Evolutionary conservation across 2,113 vertebrate species (phyloP).

Genomic region (Hemichromis elongatus): DNA sequence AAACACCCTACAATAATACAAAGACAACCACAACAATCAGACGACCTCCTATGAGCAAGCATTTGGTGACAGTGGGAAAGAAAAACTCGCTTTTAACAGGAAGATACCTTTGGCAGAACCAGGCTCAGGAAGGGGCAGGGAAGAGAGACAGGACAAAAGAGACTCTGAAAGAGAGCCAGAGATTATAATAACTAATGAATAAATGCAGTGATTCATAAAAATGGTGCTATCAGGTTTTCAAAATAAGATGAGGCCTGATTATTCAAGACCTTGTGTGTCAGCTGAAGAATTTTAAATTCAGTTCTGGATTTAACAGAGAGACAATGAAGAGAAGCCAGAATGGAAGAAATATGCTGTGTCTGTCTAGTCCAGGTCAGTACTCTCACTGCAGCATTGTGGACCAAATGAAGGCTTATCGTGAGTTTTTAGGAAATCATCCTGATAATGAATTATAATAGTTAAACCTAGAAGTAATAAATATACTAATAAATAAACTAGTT

Average conservation of each 20-base stretch:
- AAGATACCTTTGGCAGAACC: background rate
- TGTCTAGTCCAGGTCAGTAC: background rate
- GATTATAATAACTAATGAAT: background rate
- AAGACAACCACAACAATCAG: background rate
- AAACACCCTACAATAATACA: background rate
- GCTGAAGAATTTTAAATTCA: background rate
- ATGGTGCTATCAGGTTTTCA: background rate
- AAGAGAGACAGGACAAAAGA: background rate
- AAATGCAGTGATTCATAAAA: background rate
- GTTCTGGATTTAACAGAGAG: background rate
- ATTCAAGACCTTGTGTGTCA: background rate
- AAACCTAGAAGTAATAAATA: background rate
- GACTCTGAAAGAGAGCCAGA: rapidly evolving
- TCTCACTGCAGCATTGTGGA: background rate
- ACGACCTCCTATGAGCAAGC: rapidly evolving
- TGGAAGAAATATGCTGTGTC: rapidly evolving
- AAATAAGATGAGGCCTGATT: background rate
- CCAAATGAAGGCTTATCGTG: background rate
- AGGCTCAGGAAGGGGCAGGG: background rate
- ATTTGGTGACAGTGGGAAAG: background rate
- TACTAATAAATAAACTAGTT: background rate
- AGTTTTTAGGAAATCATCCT: background rate
- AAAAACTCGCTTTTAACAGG: background rate
- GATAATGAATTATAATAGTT: background rate
- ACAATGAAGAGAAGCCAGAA: background rate